A percentile compares a stretch with the other conserved stretches of the same genome.
Conservation (phyloP, 2,797 vertebrate genomes). For the Taeniopygia guttata region DNA sequence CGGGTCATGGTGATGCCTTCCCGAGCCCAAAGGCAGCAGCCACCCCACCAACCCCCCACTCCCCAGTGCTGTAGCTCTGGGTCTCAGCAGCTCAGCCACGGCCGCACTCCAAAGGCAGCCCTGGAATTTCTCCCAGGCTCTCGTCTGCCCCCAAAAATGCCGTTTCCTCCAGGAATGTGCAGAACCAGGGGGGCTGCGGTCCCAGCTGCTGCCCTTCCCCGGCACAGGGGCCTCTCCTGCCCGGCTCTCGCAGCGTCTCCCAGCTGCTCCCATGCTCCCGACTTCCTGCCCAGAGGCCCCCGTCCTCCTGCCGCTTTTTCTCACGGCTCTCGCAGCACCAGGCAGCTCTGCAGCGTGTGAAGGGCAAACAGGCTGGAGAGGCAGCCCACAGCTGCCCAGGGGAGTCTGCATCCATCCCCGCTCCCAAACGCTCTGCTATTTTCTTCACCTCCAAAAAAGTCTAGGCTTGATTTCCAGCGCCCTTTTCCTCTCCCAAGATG, state of each 20-base stretch:
- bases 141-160: conserved; percentile 61
- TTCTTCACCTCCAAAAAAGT: neutral
- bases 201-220: conserved; percentile 64
- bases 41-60: accelerated
- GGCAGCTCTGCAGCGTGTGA: conserved; percentile 53
- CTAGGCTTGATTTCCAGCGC: neutral
- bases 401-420: neutral
- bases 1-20: neutral
- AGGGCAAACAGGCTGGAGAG: conserved; percentile 34
- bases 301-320: conserved; percentile 62
- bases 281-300: conserved; percentile 69
- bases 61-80: accelerated
- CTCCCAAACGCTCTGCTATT: neutral
- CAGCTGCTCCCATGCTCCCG: conserved; percentile 73
- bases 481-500: neutral
- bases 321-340: conserved; percentile 70
- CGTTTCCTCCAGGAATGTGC: conserved; percentile 71
- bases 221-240: conserved; percentile 67
- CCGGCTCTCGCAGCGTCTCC: neutral
- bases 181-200: conserved; percentile 52
- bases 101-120: neutral
- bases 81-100: neutral
- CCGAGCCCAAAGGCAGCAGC: neutral
- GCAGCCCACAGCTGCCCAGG: neutral
- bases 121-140: conserved; percentile 59